Conservation (phyloP, 2,797 vertebrate genomes). For the Podargus strigoides region DNA sequence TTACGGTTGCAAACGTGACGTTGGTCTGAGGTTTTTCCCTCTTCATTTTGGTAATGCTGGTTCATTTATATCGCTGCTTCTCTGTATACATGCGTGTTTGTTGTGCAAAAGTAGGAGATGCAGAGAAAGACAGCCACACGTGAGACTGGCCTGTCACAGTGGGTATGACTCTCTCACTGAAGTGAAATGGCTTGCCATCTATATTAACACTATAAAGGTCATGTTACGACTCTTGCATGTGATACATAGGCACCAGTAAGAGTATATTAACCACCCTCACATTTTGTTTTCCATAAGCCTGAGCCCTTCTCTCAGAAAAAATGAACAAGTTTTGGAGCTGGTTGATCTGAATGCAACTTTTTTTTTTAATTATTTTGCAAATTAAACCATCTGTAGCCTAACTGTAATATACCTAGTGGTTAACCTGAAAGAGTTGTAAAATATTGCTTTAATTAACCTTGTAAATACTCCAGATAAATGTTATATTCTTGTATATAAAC, state of each 20-base stretch:
- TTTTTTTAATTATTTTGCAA: constrained; percentile 58
- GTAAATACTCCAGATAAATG: constrained; percentile 83
- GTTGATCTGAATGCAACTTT: constrained; percentile 46
- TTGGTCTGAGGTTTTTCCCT: constrained; percentile 5
- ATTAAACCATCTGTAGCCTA: constrained; percentile 69
- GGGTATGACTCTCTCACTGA: not conserved
- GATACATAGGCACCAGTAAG: constrained; percentile 55
- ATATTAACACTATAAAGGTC: not conserved
- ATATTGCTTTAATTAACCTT: constrained; percentile 81
- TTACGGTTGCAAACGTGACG: constrained; percentile 40
- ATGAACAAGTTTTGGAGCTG: constrained; percentile 34
- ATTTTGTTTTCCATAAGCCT: constrained; percentile 50
- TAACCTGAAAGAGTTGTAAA: constrained; percentile 79
- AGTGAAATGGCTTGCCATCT: not conserved
- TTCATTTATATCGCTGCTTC: constrained; percentile 28
- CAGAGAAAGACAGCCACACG: constrained; percentile 30
- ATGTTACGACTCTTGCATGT: constrained; percentile 18
- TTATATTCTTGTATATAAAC: constrained; percentile 84
- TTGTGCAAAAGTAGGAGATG: not conserved
- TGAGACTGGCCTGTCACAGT: not conserved
- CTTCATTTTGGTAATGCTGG: constrained; percentile 6
- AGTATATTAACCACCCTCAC: constrained; percentile 49
- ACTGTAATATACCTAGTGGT: constrained; percentile 77
- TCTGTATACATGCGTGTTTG: constrained; percentile 25
- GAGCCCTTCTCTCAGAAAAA: not conserved